phyloP scores from a whole-genome alignment of 2,797 vertebrate species.

The Myripristis jacobus region DNA sequence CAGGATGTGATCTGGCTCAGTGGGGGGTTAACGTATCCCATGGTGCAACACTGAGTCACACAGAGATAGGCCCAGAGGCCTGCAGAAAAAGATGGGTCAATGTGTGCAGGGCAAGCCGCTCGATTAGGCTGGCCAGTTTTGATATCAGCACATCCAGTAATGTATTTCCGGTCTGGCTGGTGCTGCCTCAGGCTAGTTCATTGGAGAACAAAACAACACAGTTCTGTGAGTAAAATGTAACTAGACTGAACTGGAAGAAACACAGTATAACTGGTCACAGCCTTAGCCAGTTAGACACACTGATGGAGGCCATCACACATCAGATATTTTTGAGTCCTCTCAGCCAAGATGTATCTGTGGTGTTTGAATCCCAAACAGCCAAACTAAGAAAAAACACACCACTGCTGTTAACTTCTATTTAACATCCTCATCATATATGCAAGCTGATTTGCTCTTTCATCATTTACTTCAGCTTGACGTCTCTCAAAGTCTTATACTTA shows the following conservation, averaged over 20 bases:
- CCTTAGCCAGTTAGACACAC: background rate
- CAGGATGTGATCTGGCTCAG: conserved; percentile 63
- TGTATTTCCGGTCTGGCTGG: conserved; percentile 1
- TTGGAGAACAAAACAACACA: background rate
- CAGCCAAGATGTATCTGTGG: too few relatives aligned
- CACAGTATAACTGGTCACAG: background rate
- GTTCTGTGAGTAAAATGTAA: background rate
- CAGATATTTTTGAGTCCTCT: background rate
- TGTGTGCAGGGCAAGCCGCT: conserved; percentile 18
- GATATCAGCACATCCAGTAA: background rate
- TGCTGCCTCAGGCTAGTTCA: background rate
- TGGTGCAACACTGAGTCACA: conserved; percentile 66
- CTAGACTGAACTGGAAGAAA: background rate
- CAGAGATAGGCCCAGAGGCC: conserved; percentile 32
- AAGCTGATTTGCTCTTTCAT: background rate
- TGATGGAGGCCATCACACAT: conserved; percentile 15
- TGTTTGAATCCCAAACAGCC: too few relatives aligned
- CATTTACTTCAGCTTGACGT: background rate
- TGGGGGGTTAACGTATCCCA: conserved; percentile 57
- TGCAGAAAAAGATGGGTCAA: conserved; percentile 29
- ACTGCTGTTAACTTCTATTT: background rate
- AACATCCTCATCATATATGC: background rate
- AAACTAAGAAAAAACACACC: background rate
- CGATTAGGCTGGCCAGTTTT: conserved; percentile 1
- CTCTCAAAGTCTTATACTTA: background rate